These are phyloP conservation scores for Scaptomyza montana DNA, from an alignment of 1,140 invertebrate genomes.

Conservation along the genomic window DNA sequence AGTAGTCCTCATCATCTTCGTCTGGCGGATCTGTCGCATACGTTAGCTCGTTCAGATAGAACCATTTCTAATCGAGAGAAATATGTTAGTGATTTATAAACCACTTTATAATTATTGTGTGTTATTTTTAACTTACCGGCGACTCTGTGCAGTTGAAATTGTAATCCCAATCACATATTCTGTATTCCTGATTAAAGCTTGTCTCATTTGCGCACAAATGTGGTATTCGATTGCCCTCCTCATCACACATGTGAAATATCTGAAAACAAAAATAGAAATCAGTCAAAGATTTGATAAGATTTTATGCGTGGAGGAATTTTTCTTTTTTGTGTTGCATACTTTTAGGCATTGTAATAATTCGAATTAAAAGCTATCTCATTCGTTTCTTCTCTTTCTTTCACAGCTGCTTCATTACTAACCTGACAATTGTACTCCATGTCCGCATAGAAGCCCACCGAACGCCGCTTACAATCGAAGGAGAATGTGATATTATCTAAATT, in stretches of 20 bases:
- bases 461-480: conserved; percentile 86
- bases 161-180: conserved; percentile 87
- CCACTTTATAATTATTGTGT: not conserved
- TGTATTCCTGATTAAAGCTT: conserved; percentile 86
- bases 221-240: conserved; percentile 86
- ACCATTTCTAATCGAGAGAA: conserved; percentile 83
- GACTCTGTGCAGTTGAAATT: conserved; percentile 86
- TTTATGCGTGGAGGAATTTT: not conserved
- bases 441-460: conserved; percentile 87
- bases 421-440: conserved; percentile 87
- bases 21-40: conserved; percentile 87
- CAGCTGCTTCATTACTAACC: conserved; percentile 33
- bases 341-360: conserved; percentile 36
- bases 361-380: not conserved
- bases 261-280: conserved; percentile 3
- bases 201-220: conserved; percentile 87
- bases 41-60: conserved; percentile 86
- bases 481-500: conserved; percentile 87
- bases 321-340: conserved; percentile 45
- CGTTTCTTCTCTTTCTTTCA: conserved; percentile 5
- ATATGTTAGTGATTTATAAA: not conserved
- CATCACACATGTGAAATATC: conserved; percentile 88
- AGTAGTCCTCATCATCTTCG: conserved; percentile 83
- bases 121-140: conserved; percentile 55
- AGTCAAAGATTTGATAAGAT: not conserved